Evolutionary conservation across 2,797 vertebrate genomes (phyloP).

Genomic region (Dicrostonyx torquatus): DNA sequence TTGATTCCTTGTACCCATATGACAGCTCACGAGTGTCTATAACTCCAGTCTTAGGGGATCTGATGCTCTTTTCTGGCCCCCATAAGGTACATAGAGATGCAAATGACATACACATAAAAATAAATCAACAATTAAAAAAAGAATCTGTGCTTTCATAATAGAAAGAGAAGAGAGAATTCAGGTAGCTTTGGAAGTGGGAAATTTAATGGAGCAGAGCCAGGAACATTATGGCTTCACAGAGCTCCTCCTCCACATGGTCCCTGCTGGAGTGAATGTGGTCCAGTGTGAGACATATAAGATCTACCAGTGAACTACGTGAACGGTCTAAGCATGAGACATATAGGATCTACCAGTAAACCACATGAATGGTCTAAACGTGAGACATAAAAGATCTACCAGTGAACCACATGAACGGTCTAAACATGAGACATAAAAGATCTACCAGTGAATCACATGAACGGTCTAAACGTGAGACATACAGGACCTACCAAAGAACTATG

Average conservation of each 20-base stretch:
- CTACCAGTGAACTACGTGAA: background rate
- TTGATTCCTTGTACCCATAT: background rate
- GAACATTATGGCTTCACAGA: background rate
- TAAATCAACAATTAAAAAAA: background rate
- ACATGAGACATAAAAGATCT: too few relatives aligned
- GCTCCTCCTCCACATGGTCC: background rate
- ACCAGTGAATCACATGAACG: background rate
- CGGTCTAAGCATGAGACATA: background rate
- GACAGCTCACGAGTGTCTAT: background rate
- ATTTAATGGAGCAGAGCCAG: constrained; percentile 17
- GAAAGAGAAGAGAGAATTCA: background rate
- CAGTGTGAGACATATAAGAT: background rate
- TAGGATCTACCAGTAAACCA: too few relatives aligned
- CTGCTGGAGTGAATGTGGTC: background rate
- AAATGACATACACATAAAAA: background rate
- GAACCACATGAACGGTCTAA: too few relatives aligned
- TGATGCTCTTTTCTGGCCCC: background rate
- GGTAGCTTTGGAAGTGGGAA: background rate
- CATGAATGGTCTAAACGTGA: too few relatives aligned
- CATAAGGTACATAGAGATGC: background rate
- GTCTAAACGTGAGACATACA: background rate
- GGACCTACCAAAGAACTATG: background rate
- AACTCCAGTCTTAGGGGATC: background rate
- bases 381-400: too few relatives aligned
- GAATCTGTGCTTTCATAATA: background rate